Evolutionary conservation across 2,113 vertebrate genomes (phyloP).

Genomic region (Leptobrachium leishanense): DNA sequence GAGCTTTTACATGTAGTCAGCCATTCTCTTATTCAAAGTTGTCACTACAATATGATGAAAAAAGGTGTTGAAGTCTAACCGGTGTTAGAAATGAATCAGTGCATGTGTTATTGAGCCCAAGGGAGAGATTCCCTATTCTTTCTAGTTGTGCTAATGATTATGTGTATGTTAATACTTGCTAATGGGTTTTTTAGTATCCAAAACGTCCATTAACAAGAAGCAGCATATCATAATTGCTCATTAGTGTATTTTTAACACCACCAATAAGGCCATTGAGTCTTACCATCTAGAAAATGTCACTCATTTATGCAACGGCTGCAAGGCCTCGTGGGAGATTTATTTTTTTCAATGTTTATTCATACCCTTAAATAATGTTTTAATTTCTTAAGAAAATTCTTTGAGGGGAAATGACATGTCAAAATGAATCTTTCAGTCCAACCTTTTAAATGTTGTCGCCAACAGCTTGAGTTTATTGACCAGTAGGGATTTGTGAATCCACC

Average conservation of each 20-base stretch:
- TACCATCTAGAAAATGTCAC: neutral
- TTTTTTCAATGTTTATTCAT: no score
- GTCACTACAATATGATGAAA: neutral
- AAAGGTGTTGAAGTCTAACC: neutral
- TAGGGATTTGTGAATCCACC: no score
- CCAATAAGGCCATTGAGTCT: neutral
- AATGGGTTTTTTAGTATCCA: neutral
- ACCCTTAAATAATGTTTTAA: no score
- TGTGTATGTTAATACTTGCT: neutral
- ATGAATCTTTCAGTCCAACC: no score
- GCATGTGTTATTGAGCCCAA: neutral
- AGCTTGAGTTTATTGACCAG: no score
- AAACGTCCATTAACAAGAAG: neutral
- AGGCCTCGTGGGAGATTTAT: no score
- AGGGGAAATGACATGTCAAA: no score
- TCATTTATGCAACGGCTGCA: neutral
- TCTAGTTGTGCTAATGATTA: neutral
- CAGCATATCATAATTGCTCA: neutral
- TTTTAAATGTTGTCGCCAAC: no score
- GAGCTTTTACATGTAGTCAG: neutral
- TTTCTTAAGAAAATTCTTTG: no score
- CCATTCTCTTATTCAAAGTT: no score
- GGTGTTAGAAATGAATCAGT: neutral
- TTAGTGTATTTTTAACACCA: neutral
- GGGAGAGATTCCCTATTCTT: neutral